These are phyloP conservation scores for Pristionchus arcanus DNA, from an alignment of 2,888 invertebrate species.

Conservation along the genomic window DNA sequence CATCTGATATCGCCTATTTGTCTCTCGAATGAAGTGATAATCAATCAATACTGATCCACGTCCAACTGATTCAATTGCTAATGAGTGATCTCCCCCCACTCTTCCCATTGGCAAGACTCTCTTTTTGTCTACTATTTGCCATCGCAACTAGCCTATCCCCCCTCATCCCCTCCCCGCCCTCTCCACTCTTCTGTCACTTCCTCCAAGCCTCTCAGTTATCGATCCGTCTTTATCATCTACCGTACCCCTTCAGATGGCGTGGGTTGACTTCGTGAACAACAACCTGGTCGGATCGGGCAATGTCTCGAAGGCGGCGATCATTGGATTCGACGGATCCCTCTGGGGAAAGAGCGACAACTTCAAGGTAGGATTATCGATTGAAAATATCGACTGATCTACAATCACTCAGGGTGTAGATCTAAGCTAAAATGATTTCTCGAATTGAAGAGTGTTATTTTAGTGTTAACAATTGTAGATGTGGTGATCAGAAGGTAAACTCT, in stretches of 20 bases:
- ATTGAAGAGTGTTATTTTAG: too few species aligned
- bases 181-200: conserved; percentile 28
- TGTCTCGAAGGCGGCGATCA: conserved; percentile 78
- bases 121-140: conserved; percentile 52
- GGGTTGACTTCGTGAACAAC: conserved; percentile 70
- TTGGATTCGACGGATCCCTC: conserved; percentile 77
- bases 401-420: too few species aligned
- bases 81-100: conserved; percentile 42
- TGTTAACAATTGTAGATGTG: too few species aligned
- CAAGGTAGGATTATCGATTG: conserved; percentile 60
- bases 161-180: neutral
- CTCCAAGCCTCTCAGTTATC: conserved; percentile 26
- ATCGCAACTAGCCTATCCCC: conserved; percentile 41
- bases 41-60: neutral
- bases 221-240: neutral
- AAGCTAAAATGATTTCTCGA: too few species aligned
- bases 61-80: neutral
- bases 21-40: neutral
- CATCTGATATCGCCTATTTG: too few species aligned
- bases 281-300: conserved; percentile 74
- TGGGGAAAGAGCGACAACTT: conserved; percentile 79
- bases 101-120: conserved; percentile 35
- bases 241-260: conserved; percentile 59
- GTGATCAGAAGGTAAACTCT: too few species aligned
- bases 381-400: neutral